phyloP scores from a whole-genome alignment of 2,888 invertebrate species.

The Cheilosia scutellata region DNA sequence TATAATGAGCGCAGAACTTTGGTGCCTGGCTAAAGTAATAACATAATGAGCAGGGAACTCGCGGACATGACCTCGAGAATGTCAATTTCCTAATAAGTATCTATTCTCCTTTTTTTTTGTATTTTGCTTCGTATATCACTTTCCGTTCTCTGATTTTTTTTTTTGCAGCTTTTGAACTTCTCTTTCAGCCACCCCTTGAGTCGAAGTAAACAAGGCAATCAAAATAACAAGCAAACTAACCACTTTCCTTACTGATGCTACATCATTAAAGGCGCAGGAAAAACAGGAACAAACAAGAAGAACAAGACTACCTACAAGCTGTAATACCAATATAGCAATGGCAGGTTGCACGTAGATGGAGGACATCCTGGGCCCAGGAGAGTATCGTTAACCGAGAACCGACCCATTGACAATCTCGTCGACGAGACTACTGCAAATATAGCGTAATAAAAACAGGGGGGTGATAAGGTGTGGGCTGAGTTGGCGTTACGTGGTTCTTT shows the following conservation, averaged over 20 bases:
- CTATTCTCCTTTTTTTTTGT: slow-evolving; percentile 1
- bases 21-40: neutral
- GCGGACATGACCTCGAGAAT: slow-evolving; percentile 27
- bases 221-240: slow-evolving; percentile 68
- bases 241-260: slow-evolving; percentile 68
- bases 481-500: neutral
- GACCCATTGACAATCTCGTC: slow-evolving; percentile 60
- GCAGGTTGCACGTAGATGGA: slow-evolving; percentile 11
- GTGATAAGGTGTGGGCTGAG: neutral
- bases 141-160: neutral
- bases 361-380: slow-evolving; percentile 24
- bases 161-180: neutral
- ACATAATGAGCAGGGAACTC: slow-evolving; percentile 3
- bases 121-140: neutral
- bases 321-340: neutral
- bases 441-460: slow-evolving; percentile 61
- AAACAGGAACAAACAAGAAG: slow-evolving; percentile 42
- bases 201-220: slow-evolving; percentile 67
- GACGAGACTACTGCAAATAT: slow-evolving; percentile 54
- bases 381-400: slow-evolving; percentile 43
- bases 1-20: slow-evolving; percentile 23
- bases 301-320: slow-evolving; percentile 5
- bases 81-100: slow-evolving; percentile 30
- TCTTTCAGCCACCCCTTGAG: neutral
- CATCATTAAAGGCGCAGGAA: slow-evolving; percentile 60